Conservation (phyloP, 2,113 vertebrate species). For the Apteryx mantelli region DNA sequence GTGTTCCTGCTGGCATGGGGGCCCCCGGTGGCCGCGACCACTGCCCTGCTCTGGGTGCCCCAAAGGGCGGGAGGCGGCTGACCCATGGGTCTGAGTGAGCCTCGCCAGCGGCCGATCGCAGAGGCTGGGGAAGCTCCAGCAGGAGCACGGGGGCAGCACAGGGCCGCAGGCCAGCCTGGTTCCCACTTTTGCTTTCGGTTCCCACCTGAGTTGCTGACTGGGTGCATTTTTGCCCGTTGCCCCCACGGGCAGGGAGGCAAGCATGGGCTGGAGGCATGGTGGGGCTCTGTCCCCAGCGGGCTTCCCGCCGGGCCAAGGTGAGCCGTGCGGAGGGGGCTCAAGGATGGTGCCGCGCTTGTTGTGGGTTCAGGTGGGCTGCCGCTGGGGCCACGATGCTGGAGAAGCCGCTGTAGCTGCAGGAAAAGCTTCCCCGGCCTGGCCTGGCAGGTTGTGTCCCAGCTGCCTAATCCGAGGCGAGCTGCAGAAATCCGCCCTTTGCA, state of each 20-base stretch:
- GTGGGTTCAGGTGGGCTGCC: neutral
- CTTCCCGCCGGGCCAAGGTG: neutral
- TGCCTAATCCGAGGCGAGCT: neutral
- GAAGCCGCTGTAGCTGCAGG: neutral
- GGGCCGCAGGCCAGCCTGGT: neutral
- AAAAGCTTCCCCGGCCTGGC: neutral
- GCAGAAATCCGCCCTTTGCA: constrained; percentile 9
- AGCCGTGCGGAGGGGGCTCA: rapidly evolving
- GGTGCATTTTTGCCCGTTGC: neutral
- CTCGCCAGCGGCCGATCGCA: neutral
- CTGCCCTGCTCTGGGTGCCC: too few species aligned
- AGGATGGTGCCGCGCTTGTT: neutral
- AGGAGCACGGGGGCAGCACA: neutral
- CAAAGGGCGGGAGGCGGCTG: too few species aligned
- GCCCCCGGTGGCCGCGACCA: too few species aligned
- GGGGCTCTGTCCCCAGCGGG: neutral
- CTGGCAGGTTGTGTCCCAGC: neutral
- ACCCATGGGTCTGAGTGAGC: too few species aligned
- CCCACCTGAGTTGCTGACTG: neutral
- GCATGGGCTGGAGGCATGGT: rapidly evolving
- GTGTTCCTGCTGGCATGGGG: too few species aligned
- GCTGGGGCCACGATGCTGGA: too few species aligned
- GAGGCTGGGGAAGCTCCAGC: neutral
- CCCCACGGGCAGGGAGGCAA: neutral
- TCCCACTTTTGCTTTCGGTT: neutral